Base-by-base conservation (phyloP, 2,797 vertebrate species). In the Thripadectes ignobilis region DNA sequence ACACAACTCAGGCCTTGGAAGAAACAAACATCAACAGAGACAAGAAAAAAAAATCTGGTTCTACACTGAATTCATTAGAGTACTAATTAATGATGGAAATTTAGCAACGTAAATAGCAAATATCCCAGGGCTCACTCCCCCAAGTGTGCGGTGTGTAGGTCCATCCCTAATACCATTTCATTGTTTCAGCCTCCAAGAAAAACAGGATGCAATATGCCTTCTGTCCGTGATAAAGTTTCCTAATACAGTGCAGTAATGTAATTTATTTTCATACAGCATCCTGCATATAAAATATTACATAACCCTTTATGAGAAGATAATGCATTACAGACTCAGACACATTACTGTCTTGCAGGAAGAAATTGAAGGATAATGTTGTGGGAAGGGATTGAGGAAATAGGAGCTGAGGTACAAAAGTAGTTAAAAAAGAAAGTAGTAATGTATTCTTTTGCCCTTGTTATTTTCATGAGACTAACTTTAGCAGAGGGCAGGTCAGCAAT, bases 221-320 rank as follows among this genome's bases (percentile, higher is more conserved):
- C 91, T 93, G 95, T 91, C 96, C 78, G 88, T 82, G 94, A 96
- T 96, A 94, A 96, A 96, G 92, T 95, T 96, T 96, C 96, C 96
- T 96, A 96, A 96, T 96, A 94, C 96, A 90, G 88, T 90, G 65
- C 94, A 90, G 92, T 96, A 96, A 96, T 96, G 89, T 52, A 94
- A 96, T 97, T 96, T 95, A 76, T 96, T 96, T 96, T 97, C 96
- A 96, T 96, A 95, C 94, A 92, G 94, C 94, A 96, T 96, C 96
- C 96, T 97, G 94, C 89, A 88, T 94, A 96, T 88, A 95, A 97
- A 96, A 96, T 94, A 94, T 95, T 96, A 95, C 94, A 96, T 95
- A 96, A 96, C 77, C 73, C 49, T 95, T 97, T 96, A 97, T 96
- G 95, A 95, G 95, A 89, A 86, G 83, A 92, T 97, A 97, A 97